phyloP scores from a whole-genome alignment of 30 jellyfish, hydroid and myxozoan genomes.

The Cassiopea andromeda region DNA sequence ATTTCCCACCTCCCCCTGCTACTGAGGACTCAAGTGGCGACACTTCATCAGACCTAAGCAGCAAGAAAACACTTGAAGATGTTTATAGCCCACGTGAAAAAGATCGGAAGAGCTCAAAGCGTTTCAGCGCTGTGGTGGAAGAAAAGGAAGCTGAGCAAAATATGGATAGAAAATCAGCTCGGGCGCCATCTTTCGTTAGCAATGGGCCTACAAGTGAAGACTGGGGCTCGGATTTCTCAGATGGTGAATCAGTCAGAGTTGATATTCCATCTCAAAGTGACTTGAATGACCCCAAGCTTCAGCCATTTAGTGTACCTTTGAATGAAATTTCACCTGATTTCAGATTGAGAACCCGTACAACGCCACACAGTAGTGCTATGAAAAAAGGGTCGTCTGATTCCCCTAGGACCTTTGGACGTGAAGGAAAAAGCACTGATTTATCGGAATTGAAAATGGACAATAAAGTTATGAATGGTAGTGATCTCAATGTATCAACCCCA shows the following conservation, averaged over 20 bases:
- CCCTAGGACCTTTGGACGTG: constrained; percentile 13
- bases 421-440: constrained; percentile 75
- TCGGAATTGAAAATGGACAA: constrained; percentile 34
- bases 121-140: constrained; percentile 46
- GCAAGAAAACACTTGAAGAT: constrained; percentile 25
- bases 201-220: constrained; percentile 58
- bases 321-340: constrained; percentile 28
- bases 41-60: constrained; percentile 57
- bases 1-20: constrained; percentile 89
- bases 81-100: not conserved
- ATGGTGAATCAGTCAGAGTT: constrained; percentile 18
- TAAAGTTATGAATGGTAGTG: not conserved
- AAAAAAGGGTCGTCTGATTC: not conserved
- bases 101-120: not conserved
- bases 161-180: not conserved
- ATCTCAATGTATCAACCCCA: constrained; percentile 12
- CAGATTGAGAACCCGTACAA: constrained; percentile 30
- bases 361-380: not conserved
- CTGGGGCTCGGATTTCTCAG: constrained; percentile 92
- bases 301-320: constrained; percentile 65
- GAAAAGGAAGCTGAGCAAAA: constrained; percentile 31
- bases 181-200: constrained; percentile 1
- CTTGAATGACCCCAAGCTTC: constrained; percentile 70
- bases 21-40: constrained; percentile 68
- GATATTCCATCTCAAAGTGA: constrained; percentile 18